phyloP scores from a whole-genome alignment of 2,888 invertebrate genomes.

The Pantelozetes paolii region DNA sequence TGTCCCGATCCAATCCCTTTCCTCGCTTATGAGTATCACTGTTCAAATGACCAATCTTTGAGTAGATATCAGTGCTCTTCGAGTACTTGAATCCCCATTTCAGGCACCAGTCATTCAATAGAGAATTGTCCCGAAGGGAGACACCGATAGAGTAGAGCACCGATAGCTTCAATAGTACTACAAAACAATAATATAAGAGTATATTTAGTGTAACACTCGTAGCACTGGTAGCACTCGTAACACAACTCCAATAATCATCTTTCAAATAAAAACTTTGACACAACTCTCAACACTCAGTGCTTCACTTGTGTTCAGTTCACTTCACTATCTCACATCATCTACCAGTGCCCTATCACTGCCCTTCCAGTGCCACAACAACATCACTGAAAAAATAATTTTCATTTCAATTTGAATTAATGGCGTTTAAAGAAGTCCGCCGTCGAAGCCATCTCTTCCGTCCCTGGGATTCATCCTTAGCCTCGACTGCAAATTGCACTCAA shows the following conservation, averaged over 20 bases:
- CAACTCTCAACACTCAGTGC: constrained; percentile 14
- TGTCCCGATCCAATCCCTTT: constrained; percentile 35
- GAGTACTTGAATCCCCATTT: constrained; percentile 29
- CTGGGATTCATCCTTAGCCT: constrained; percentile 42
- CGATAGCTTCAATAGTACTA: background rate
- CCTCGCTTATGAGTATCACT: constrained; percentile 13
- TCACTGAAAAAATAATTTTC: background rate
- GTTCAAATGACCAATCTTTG: constrained; percentile 34
- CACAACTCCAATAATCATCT: constrained; percentile 31
- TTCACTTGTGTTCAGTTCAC: background rate
- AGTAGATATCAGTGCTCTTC: constrained; percentile 7
- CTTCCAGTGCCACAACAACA: background rate
- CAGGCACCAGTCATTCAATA: constrained; percentile 28
- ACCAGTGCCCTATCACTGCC: background rate
- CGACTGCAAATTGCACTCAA: background rate
- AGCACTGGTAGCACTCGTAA: too few relatives aligned
- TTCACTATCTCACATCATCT: background rate
- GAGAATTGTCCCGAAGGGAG: constrained; percentile 34
- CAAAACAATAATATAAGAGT: constrained; percentile 35
- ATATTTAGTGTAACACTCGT: too few relatives aligned
- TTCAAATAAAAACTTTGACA: constrained; percentile 25
- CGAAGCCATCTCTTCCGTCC: constrained; percentile 45
- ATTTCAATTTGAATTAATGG: constrained; percentile 39
- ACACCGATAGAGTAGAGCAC: constrained; percentile 16
- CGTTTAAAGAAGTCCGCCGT: constrained; percentile 46